Conservation (phyloP, 2,888 invertebrate species). For the Limnephilus lunatus region DNA sequence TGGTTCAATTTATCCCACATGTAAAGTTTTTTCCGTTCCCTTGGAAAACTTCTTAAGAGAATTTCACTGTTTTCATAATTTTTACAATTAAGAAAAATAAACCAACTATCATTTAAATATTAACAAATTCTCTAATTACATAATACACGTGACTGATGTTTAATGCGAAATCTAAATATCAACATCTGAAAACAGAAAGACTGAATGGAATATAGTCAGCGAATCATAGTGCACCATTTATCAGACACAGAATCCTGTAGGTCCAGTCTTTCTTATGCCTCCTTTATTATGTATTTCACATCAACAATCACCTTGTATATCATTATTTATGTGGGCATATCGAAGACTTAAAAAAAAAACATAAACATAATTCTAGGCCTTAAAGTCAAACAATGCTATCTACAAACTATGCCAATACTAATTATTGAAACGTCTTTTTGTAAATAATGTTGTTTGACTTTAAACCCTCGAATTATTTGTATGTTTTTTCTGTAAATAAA, state of each 20-base stretch:
- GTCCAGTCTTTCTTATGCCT: background rate
- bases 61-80: background rate
- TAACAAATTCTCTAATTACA: background rate
- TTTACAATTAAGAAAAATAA: background rate
- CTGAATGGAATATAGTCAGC: background rate
- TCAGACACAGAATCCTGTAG: background rate
- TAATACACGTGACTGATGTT: background rate
- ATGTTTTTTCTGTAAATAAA: too few species aligned
- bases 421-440: too few species aligned
- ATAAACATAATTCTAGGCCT: too few species aligned
- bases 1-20: too few species aligned
- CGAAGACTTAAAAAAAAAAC: too few species aligned
- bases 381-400: too few species aligned
- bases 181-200: background rate
- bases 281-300: background rate
- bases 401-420: too few species aligned
- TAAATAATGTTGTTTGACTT: too few species aligned
- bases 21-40: too few species aligned
- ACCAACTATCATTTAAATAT: background rate
- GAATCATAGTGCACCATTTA: background rate
- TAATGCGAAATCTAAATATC: background rate
- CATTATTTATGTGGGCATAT: background rate
- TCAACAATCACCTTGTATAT: background rate
- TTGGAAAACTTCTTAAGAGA: too few species aligned
- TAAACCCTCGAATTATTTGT: too few species aligned